A percentile compares a stretch with the other conserved stretches of the same genome.
Conservation (phyloP, 2,888 invertebrate genomes). For the Rotaria socialis region DNA sequence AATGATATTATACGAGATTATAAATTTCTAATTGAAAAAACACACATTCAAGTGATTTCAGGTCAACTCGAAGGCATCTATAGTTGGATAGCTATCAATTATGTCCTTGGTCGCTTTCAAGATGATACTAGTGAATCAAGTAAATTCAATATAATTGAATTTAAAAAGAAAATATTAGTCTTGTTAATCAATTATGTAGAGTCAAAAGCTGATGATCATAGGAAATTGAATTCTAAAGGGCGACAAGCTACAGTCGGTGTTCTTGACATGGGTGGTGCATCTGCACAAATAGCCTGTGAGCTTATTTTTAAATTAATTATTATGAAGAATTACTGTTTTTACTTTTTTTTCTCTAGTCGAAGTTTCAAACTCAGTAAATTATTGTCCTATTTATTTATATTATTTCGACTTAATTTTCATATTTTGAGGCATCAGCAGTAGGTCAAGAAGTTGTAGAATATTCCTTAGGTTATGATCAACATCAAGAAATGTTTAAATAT, state of each 20-base stretch:
- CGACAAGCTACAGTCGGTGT: constrained; percentile 60
- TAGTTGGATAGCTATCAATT: constrained; percentile 64
- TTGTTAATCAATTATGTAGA: background rate
- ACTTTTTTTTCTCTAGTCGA: background rate
- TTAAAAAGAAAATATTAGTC: background rate
- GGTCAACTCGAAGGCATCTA: constrained; percentile 64
- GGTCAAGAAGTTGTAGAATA: constrained; percentile 56
- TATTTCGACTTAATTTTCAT: background rate
- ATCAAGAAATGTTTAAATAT: constrained; percentile 60
- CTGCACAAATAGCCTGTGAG: constrained; percentile 62
- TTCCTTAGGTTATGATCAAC: constrained; percentile 61
- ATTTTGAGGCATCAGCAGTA: constrained; percentile 47
- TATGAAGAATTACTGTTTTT: background rate
- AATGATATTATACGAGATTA: constrained; percentile 59
- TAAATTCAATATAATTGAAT: background rate
- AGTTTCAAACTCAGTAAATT: background rate
- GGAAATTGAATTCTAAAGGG: background rate
- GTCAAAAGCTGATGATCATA: background rate
- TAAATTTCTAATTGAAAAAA: constrained; percentile 60
- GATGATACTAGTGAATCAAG: background rate
- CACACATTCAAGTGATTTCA: constrained; percentile 62
- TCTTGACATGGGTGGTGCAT: constrained; percentile 65
- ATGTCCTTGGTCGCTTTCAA: constrained; percentile 60
- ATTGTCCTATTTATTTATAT: too few relatives aligned
- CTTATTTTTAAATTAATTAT: background rate